Percentiles rank a stretch among this genome's conserved stretches.
Conservation (phyloP, 2,113 vertebrate genomes). For the Toxotes jaculatrix region DNA sequence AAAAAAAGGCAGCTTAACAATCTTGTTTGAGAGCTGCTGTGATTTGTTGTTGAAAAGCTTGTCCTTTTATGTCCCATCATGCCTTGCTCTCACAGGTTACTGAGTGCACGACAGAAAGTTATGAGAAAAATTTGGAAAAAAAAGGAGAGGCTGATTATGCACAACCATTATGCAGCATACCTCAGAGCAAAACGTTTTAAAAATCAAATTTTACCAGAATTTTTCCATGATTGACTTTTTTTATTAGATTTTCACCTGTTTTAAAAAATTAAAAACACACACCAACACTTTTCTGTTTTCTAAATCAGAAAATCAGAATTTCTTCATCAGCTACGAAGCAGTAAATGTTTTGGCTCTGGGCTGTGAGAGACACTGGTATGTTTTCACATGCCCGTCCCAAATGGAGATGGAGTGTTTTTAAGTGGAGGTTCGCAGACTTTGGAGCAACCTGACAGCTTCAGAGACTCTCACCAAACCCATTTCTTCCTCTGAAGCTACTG, state of each 20-base stretch:
- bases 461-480: not conserved
- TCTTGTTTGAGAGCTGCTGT: constrained; percentile 14
- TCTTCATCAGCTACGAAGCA: not conserved
- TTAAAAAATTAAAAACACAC: not conserved
- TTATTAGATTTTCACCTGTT: not conserved
- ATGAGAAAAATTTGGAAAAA: not conserved
- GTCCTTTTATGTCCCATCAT: constrained; percentile 44
- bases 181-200: not conserved
- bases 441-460: not conserved
- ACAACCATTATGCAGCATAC: not conserved
- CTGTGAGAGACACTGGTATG: not conserved
- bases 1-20: constrained; percentile 45
- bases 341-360: not conserved
- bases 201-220: not conserved
- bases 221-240: not conserved
- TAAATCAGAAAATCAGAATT: not conserved
- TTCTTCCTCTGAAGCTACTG: not conserved
- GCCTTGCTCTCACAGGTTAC: not conserved
- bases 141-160: not conserved
- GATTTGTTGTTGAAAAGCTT: constrained; percentile 35
- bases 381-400: not conserved
- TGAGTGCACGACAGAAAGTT: not conserved
- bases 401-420: not conserved
- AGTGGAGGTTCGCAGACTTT: not conserved
- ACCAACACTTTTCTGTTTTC: not conserved